Evolutionary conservation across 2,113 vertebrate genomes (phyloP).

Genomic region (Lathamus discolor): DNA sequence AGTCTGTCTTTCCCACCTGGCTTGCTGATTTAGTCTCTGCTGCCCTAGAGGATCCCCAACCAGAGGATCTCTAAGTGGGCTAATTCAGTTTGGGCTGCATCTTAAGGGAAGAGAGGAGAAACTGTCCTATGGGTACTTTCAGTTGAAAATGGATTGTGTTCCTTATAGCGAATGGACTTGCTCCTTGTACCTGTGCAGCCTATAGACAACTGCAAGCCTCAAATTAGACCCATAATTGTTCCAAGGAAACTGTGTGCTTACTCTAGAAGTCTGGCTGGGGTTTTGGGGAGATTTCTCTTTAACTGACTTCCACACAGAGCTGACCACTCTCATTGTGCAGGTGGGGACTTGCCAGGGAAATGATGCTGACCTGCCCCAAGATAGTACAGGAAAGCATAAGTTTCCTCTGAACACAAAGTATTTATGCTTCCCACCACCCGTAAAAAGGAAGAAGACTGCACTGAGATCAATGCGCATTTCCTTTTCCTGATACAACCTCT

Average conservation of each 20-base stretch:
- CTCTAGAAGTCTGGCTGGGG: neutral
- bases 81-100: neutral
- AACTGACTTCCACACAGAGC: neutral
- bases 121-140: neutral
- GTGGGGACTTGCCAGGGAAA: neutral
- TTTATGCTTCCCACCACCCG: neutral
- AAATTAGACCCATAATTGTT: neutral
- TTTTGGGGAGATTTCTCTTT: neutral
- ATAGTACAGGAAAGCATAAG: neutral
- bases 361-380: neutral
- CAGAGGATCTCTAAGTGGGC: neutral
- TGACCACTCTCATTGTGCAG: neutral
- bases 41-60: neutral
- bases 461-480: neutral
- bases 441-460: neutral
- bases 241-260: neutral
- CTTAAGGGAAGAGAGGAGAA: neutral
- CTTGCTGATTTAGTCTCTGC: neutral
- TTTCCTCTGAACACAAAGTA: neutral
- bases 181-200: neutral
- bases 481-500: neutral
- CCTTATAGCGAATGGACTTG: neutral
- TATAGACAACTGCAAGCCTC: neutral
- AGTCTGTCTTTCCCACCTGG: neutral
- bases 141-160: neutral